Conservation (phyloP, 2,113 vertebrate species). For the Mugil cephalus region DNA sequence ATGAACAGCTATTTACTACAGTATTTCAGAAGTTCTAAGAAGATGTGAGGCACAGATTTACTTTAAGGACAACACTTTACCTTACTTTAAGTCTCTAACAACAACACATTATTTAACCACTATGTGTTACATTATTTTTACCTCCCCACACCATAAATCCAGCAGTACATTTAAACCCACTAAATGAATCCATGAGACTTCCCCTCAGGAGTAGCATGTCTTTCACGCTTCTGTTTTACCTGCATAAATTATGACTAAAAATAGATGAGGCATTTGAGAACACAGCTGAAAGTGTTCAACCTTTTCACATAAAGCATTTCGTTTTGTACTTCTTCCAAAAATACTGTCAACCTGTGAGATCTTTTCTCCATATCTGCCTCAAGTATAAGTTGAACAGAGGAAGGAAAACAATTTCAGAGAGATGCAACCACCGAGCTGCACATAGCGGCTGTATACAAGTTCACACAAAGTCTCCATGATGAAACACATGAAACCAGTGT, state of each 20-base stretch:
- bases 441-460: background rate
- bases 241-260: constrained; percentile 27
- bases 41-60: too few species aligned
- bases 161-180: too few species aligned
- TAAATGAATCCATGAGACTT: background rate
- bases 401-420: background rate
- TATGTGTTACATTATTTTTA: too few species aligned
- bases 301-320: constrained; percentile 2
- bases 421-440: background rate
- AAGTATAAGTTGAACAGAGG: background rate
- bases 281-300: constrained; percentile 1
- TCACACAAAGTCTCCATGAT: background rate
- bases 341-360: constrained; percentile 3
- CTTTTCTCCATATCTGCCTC: constrained; percentile 20
- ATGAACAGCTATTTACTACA: too few species aligned
- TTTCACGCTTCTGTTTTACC: constrained; percentile 25
- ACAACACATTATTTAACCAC: too few species aligned
- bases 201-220: background rate
- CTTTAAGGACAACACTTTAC: too few species aligned
- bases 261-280: constrained; percentile 36
- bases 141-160: too few species aligned
- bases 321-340: constrained; percentile 11
- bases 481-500: background rate
- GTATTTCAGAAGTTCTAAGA: too few species aligned
- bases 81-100: too few species aligned